A percentile compares a stretch with the other conserved stretches of the same genome.
Conservation (phyloP, 2,888 invertebrate genomes). For the Ephialtes manifestator region DNA sequence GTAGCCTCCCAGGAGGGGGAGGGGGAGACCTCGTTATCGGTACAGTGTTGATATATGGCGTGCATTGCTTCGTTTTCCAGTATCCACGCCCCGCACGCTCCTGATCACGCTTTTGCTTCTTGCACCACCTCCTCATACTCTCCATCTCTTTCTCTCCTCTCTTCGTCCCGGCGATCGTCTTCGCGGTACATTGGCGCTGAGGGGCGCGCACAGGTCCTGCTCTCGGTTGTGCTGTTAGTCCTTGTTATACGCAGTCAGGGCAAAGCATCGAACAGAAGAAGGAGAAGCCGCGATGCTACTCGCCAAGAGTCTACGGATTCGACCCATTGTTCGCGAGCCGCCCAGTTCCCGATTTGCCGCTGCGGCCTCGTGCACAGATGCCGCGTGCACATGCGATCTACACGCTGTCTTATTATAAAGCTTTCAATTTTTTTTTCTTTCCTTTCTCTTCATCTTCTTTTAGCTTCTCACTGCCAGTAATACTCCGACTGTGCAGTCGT, state of each 20-base stretch:
- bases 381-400: slow-evolving; percentile 65
- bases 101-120: slow-evolving; percentile 79
- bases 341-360: slow-evolving; percentile 61
- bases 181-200: slow-evolving; percentile 36
- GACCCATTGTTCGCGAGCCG: slow-evolving; percentile 75
- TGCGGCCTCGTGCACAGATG: slow-evolving; percentile 59
- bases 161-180: slow-evolving; percentile 60
- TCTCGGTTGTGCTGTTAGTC: slow-evolving; percentile 66
- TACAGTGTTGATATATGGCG: slow-evolving; percentile 84
- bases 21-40: slow-evolving; percentile 84
- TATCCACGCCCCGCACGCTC: slow-evolving; percentile 63
- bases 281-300: slow-evolving; percentile 76
- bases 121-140: slow-evolving; percentile 75
- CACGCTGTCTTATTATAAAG: slow-evolving; percentile 83
- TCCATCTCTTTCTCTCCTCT: slow-evolving; percentile 56
- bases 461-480: slow-evolving; percentile 28
- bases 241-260: slow-evolving; percentile 77
- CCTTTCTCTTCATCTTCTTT: background rate
- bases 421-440: slow-evolving; percentile 51
- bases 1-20: slow-evolving; percentile 78
- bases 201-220: slow-evolving; percentile 23
- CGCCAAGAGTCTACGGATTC: slow-evolving; percentile 77
- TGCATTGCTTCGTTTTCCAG: slow-evolving; percentile 73
- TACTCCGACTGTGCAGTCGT: slow-evolving; percentile 3
- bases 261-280: slow-evolving; percentile 31